Evolutionary conservation across 2,113 vertebrate genomes (phyloP).

Genomic region (Monopterus albus): DNA sequence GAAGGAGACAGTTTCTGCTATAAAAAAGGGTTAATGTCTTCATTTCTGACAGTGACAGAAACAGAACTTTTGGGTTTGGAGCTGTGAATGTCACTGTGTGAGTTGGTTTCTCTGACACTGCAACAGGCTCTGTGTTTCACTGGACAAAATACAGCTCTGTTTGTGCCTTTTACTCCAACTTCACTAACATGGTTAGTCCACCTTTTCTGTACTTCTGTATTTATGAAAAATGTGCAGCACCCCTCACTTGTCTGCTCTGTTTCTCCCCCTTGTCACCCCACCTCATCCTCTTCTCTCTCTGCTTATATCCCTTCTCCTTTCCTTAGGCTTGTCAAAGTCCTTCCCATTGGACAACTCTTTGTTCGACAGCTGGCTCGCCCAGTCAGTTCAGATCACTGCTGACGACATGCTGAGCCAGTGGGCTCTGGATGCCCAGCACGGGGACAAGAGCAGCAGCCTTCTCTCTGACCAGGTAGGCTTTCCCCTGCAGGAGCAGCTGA

Average conservation of each 20-base stretch:
- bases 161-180: neutral
- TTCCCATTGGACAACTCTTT: slow-evolving; percentile 94
- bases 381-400: slow-evolving; percentile 93
- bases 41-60: slow-evolving; percentile 15
- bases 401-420: slow-evolving; percentile 96
- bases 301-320: neutral
- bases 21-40: slow-evolving; percentile 27
- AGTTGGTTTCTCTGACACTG: neutral
- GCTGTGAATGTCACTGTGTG: slow-evolving; percentile 6
- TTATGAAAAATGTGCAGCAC: neutral
- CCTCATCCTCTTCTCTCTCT: neutral
- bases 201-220: neutral
- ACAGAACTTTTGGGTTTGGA: neutral
- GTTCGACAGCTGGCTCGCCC: slow-evolving; percentile 97
- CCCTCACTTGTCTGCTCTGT: slow-evolving; percentile 44
- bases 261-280: neutral
- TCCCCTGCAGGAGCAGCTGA: slow-evolving; percentile 7
- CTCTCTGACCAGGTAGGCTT: slow-evolving; percentile 88
- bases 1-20: slow-evolving; percentile 17
- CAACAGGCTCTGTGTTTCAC: neutral
- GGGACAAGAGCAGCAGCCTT: slow-evolving; percentile 86
- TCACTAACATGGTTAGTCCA: neutral
- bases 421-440: slow-evolving; percentile 88
- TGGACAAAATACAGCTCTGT: neutral
- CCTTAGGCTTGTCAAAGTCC: slow-evolving; percentile 89